phyloP scores from a whole-genome alignment of 2,888 invertebrate genomes.

The Dascillus cervinus region DNA sequence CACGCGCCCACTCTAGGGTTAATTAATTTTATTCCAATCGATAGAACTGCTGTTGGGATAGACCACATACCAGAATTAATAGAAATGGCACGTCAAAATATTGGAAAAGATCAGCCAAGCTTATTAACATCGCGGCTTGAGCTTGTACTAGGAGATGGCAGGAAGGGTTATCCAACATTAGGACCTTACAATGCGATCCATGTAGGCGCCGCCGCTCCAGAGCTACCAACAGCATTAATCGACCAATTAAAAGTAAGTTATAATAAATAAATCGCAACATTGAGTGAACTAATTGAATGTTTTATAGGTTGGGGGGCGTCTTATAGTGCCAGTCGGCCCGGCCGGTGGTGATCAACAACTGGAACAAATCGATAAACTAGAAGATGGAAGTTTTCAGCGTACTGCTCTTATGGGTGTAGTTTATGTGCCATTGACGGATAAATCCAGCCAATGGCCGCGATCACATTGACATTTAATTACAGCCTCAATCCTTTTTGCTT shows the following conservation, averaged over 20 bases:
- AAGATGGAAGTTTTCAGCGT: constrained; percentile 67
- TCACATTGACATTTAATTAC: constrained; percentile 25
- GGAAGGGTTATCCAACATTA: constrained; percentile 63
- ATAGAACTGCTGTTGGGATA: constrained; percentile 63
- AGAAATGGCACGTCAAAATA: constrained; percentile 65
- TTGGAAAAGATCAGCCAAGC: constrained; percentile 62
- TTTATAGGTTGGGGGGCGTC: constrained; percentile 67
- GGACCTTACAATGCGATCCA: constrained; percentile 91
- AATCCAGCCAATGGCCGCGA: constrained; percentile 59
- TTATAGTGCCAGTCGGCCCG: constrained; percentile 86
- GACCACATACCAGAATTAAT: constrained; percentile 86
- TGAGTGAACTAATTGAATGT: constrained; percentile 2
- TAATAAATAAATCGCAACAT: constrained; percentile 4
- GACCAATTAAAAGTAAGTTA: constrained; percentile 67
- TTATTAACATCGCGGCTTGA: constrained; percentile 60
- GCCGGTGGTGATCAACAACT: constrained; percentile 81
- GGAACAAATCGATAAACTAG: constrained; percentile 81
- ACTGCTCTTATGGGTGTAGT: constrained; percentile 89
- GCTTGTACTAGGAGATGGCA: constrained; percentile 83
- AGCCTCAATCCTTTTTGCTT: constrained; percentile 1
- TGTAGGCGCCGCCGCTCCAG: constrained; percentile 82
- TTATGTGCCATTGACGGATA: constrained; percentile 93
- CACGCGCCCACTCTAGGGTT: no score
- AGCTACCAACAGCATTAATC: constrained; percentile 66
- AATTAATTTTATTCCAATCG: no score